Percentiles rank a stretch among this genome's conserved stretches.
Conservation (phyloP, 2,113 vertebrate species). For the Rhineura floridana region DNA sequence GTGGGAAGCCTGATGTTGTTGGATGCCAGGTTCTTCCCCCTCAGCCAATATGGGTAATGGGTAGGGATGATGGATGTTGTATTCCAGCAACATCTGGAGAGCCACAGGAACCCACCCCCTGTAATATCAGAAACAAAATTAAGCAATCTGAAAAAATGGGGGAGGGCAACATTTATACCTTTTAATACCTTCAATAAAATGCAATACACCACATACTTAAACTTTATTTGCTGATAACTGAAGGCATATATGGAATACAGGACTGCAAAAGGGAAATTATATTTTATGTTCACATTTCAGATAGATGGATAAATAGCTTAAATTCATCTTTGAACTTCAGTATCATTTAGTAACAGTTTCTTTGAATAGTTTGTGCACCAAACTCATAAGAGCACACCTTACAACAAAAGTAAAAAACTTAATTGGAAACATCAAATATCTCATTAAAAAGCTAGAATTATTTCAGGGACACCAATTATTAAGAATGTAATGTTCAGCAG, state of each 20-base stretch:
- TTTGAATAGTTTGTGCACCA: not conserved
- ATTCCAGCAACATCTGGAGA: too few relatives aligned
- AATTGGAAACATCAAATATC: not conserved
- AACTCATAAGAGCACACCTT: not conserved
- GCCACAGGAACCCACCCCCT: too few relatives aligned
- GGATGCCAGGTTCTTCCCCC: too few relatives aligned
- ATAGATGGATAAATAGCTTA: not conserved
- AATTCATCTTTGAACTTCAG: not conserved
- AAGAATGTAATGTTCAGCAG: not conserved
- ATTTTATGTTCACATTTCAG: not conserved
- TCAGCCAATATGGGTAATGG: too few relatives aligned
- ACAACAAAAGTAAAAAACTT: not conserved
- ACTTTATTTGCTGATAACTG: not conserved
- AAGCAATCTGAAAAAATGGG: too few relatives aligned
- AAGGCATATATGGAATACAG: not conserved
- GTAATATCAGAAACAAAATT: not conserved
- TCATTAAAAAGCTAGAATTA: not conserved
- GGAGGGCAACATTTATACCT: too few relatives aligned
- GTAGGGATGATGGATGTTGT: too few relatives aligned
- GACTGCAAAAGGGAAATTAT: too few relatives aligned
- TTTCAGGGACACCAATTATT: not conserved
- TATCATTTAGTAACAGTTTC: not conserved
- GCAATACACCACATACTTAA: not conserved
- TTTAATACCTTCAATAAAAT: not conserved
- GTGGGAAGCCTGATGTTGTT: too few relatives aligned